Base-by-base conservation (phyloP, 1,140 invertebrate species). In the Apolygus lucorum region DNA sequence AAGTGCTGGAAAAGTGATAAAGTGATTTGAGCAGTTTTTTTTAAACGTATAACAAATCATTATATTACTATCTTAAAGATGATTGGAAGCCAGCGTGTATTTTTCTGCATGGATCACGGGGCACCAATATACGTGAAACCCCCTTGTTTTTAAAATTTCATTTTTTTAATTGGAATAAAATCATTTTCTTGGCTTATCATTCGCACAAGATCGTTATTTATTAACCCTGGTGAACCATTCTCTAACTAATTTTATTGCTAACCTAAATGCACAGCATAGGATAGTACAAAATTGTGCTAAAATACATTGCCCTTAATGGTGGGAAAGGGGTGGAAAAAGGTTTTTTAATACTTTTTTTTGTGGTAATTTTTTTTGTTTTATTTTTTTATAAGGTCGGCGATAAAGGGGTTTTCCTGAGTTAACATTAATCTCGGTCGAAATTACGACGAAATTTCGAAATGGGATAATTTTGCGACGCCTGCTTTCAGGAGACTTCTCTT, bases 231-330 rank as follows among this genome's bases (percentile, higher is more conserved):
- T 70, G 63, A 67, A 70, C 69, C 69, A 70, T 70, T 70, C 64
- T 67, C 69, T 70, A 70, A 70, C 69, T 70, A 70, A 21, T 26
- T 59, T 70, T 70, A 70, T 70, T 70, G 69, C 69, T 70, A 70
- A 63, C 69, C 69, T 70, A 70, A 59, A 63, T 68, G 67, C 67
- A 68, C 59, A 70, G 64, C 69, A 70, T 70, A 70, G 69, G 69
- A 70, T 70, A 70, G 69, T 70, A 70, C 65, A 70, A 70, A 70
- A 70, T 70, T 70, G 52, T 67, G 64, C 69, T 59, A 66, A 66
- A 34, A 34, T 34, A 42, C 34, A 8, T 8, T 42, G 17, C 34
- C 34, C 34, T 42, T 42, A 42, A 42, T 8, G 17, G 34, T 42
- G 34, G 4, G 34, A 42, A 42, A 17, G 34, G 17, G 34, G 34